Evolutionary conservation across 1,140 invertebrate species (phyloP).

Genomic region (Bombyx mandarina): DNA sequence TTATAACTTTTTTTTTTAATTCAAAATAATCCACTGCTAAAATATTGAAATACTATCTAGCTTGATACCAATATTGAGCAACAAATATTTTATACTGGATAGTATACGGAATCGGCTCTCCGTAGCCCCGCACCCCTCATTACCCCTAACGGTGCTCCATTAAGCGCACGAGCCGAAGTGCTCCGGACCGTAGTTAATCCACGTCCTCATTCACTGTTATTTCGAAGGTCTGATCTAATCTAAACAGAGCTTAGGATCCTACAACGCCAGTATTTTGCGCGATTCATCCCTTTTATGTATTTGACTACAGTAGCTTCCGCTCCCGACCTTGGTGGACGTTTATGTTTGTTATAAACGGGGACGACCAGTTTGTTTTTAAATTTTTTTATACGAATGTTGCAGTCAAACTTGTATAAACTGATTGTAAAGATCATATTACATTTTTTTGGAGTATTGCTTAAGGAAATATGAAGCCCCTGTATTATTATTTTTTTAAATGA

Average conservation of each 20-base stretch:
- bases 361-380: slow-evolving; percentile 46
- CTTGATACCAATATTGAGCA: neutral
- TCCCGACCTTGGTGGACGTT: slow-evolving; percentile 46
- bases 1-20: no score
- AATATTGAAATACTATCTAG: no score
- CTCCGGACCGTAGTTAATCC: slow-evolving; percentile 69
- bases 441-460: no score
- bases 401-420: no score
- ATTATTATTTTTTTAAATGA: no score
- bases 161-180: slow-evolving; percentile 65
- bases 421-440: no score
- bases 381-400: no score
- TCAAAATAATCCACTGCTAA: no score
- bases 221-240: slow-evolving; percentile 71
- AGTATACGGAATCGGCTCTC: neutral
- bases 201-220: slow-evolving; percentile 71
- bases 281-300: slow-evolving; percentile 66
- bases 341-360: slow-evolving; percentile 59
- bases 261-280: slow-evolving; percentile 63
- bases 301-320: slow-evolving; percentile 54
- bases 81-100: neutral
- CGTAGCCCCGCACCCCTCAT: slow-evolving; percentile 48
- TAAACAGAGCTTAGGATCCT: slow-evolving; percentile 67
- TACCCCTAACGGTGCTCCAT: slow-evolving; percentile 63
- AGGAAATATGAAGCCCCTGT: no score